Evolutionary conservation across 2,888 invertebrate genomes (phyloP), one percentile per base, ranked within the genome.

Genomic region (Drosophila mimica): DNA sequence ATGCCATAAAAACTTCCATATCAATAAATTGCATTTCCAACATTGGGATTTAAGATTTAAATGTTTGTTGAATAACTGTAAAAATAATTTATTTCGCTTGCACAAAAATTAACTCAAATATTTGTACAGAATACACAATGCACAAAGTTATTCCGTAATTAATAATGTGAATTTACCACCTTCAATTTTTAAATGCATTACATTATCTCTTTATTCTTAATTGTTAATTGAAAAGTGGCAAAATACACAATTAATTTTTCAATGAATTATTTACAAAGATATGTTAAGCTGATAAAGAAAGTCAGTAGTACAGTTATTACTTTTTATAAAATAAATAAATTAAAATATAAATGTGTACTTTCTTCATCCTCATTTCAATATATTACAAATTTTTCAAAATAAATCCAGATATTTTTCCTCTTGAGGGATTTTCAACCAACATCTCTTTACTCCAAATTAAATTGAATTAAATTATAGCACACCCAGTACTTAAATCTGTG

Each of bases 21-120:
- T 31, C 17, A 59, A 58, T 38, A 58, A 25, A 36, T 31, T 48
- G 36, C 58, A 58, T 38, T 17, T 13, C 7, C 31, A 31, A 15
- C 31, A 31, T 30, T 38, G 34, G 46, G 2, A 20, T 46, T 46
- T 25, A 25, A 46, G 46, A 25, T 25, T 46, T 46, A 20, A 43
- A 11, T 43, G 20, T 43, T 43, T 43, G 20, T 6, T 11, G 11
- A 20, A 43, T 20, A 46, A 46, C n/a, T 15, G 46, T 8, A 46
- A 46, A 25, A 25, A 46, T 25, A 25, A 15, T 46, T 25, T 15
- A 46, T 46, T 46, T 15, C 4, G 25, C 0, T 25, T 4, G 15
- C 15, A 25, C 13, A 46, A 25, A 46, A 25, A 8, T 15, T 15
- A 25, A 25, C 15, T 46, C 20, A 46, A 46, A 25, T 46, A 46